A percentile compares a stretch with the other conserved stretches of the same genome.
Conservation (phyloP, 2,113 vertebrate genomes). For the zebrafish (Danio rerio) region DNA sequence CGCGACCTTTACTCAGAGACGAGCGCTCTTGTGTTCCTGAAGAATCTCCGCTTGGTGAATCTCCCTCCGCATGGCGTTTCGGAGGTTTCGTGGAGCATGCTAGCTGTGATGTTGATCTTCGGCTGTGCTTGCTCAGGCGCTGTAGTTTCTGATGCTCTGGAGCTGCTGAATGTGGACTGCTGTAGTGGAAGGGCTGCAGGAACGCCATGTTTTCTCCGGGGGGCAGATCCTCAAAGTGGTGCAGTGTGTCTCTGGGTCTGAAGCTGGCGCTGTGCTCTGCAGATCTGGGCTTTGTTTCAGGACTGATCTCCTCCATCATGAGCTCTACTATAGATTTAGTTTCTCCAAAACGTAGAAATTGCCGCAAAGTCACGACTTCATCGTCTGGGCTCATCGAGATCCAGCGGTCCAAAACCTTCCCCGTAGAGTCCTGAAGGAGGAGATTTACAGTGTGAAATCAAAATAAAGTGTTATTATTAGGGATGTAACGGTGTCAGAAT, state of each 20-base stretch:
- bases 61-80: not conserved
- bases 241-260: constrained; percentile 63
- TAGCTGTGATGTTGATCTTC: constrained; percentile 71
- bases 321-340: constrained; percentile 92
- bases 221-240: constrained; percentile 78
- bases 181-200: constrained; percentile 84
- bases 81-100: not conserved
- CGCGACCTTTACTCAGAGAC: constrained; percentile 83
- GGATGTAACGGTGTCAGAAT: no score
- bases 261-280: not conserved
- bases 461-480: no score
- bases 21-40: constrained; percentile 56
- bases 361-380: constrained; percentile 88
- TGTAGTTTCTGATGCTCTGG: constrained; percentile 76
- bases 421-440: constrained; percentile 56
- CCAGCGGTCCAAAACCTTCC: constrained; percentile 92
- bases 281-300: not conserved
- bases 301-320: constrained; percentile 85
- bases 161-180: constrained; percentile 81
- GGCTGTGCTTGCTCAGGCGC: constrained; percentile 63
- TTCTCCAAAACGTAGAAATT: constrained; percentile 95
- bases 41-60: not conserved
- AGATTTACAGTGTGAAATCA: not conserved
- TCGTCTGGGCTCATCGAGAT: constrained; percentile 90
- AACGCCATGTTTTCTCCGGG: constrained; percentile 77